phyloP scores from a whole-genome alignment of 2,888 invertebrate genomes.

The Steinernema hermaphroditum region DNA sequence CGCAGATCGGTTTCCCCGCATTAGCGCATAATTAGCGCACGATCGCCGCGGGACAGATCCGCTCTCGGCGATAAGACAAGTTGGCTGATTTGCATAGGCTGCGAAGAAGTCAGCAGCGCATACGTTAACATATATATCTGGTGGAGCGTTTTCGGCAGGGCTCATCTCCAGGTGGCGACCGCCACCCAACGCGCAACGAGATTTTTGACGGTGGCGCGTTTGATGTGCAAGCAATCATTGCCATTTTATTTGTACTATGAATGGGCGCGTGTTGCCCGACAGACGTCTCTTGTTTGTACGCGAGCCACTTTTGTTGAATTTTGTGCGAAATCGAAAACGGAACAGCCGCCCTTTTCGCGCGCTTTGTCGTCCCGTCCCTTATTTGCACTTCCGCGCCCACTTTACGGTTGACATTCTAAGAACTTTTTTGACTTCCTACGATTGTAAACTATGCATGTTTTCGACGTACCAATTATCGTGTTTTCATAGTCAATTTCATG shows the following conservation, averaged over 20 bases:
- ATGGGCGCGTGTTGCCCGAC: neutral
- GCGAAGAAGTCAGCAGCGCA: neutral
- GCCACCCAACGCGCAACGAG: neutral
- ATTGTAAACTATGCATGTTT: neutral
- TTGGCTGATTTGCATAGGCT: neutral
- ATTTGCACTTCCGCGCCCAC: neutral
- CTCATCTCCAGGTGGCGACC: neutral
- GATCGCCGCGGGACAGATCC: neutral
- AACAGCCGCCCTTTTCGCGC: neutral
- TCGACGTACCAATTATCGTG: neutral
- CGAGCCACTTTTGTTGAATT: neutral
- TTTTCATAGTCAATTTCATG: neutral
- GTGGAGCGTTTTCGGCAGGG: conserved; percentile 10
- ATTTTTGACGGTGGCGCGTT: neutral
- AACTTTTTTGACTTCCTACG: neutral
- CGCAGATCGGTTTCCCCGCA: conserved; percentile 9
- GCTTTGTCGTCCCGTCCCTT: neutral
- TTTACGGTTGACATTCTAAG: neutral
- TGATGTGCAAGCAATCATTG: neutral
- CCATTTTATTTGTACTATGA: conserved; percentile 10
- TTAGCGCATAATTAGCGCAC: conserved; percentile 30
- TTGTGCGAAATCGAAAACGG: conserved; percentile 22
- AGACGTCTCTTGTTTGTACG: conserved; percentile 15
- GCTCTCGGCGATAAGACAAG: conserved; percentile 6
- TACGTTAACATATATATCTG: neutral